These are phyloP conservation scores for Pogona vitticeps DNA, from an alignment of 2,113 vertebrate genomes.

Conservation along the genomic window DNA sequence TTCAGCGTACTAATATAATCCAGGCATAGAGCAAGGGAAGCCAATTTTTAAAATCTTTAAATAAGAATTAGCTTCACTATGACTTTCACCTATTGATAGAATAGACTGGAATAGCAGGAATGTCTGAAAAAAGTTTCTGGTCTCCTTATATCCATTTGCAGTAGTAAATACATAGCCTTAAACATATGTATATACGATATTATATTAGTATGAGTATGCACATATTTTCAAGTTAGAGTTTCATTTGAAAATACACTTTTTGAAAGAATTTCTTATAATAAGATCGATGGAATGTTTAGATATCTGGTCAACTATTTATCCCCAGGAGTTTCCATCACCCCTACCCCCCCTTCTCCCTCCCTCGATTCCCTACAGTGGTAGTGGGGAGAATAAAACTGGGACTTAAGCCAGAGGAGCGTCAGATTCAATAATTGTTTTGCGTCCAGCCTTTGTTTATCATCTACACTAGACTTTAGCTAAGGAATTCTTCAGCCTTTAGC, in stretches of 20 bases:
- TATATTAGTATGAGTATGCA: not conserved
- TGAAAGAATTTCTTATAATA: constrained; percentile 17
- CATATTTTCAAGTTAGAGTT: not conserved
- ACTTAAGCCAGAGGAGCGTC: constrained; percentile 59
- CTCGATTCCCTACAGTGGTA: constrained; percentile 47
- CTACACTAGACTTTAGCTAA: constrained; percentile 37
- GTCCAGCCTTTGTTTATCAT: constrained; percentile 51
- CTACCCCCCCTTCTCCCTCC: not conserved
- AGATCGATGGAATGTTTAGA: constrained; percentile 32
- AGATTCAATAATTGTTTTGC: constrained; percentile 62
- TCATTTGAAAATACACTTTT: constrained; percentile 13
- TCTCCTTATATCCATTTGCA: not conserved
- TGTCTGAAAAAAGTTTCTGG: not conserved
- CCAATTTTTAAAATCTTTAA: not conserved
- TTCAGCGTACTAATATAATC: not conserved
- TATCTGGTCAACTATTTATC: constrained; percentile 34
- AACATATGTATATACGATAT: not conserved
- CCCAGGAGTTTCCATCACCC: constrained; percentile 8
- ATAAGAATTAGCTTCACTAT: not conserved
- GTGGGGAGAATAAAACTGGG: not conserved
- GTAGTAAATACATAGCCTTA: not conserved
- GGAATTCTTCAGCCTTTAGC: constrained; percentile 30
- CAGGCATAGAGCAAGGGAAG: not conserved
- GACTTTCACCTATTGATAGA: not conserved
- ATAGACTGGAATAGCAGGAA: not conserved